These are phyloP conservation scores for Balaeniceps rex DNA, from an alignment of 2,113 vertebrate genomes.

Conservation along the genomic window DNA sequence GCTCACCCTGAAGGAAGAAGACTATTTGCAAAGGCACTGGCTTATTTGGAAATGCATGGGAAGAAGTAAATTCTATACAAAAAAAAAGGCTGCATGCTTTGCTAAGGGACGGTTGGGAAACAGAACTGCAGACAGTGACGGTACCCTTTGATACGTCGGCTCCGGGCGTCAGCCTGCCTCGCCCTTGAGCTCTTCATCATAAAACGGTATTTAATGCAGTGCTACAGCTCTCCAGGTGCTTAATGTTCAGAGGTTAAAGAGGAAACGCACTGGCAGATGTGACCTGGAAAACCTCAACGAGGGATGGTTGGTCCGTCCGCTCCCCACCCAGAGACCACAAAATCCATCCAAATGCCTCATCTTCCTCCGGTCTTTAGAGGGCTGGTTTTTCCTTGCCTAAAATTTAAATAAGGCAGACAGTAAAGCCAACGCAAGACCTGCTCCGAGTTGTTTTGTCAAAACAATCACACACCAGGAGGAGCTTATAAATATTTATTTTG, in stretches of 20 bases:
- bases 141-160: not conserved
- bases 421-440: not conserved
- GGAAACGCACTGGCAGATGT: not conserved
- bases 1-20: not conserved
- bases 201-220: not conserved
- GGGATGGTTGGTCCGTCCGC: not conserved
- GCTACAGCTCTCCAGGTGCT: constrained; percentile 40
- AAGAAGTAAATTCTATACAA: not conserved
- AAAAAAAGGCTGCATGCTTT: not conserved
- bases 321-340: not conserved
- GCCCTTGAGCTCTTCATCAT: not conserved
- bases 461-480: constrained; percentile 7
- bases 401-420: not conserved
- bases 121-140: not conserved
- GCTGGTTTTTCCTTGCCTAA: not conserved
- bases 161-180: not conserved
- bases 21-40: not conserved
- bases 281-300: constrained; percentile 44
- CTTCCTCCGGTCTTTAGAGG: not conserved
- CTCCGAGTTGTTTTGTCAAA: not conserved
- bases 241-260: not conserved
- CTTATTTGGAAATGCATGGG: not conserved
- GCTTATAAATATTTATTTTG: constrained; percentile 59
- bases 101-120: not conserved
- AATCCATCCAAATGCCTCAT: not conserved